phyloP scores from a whole-genome alignment of 2,888 invertebrate species.

The Ophraella communa region DNA sequence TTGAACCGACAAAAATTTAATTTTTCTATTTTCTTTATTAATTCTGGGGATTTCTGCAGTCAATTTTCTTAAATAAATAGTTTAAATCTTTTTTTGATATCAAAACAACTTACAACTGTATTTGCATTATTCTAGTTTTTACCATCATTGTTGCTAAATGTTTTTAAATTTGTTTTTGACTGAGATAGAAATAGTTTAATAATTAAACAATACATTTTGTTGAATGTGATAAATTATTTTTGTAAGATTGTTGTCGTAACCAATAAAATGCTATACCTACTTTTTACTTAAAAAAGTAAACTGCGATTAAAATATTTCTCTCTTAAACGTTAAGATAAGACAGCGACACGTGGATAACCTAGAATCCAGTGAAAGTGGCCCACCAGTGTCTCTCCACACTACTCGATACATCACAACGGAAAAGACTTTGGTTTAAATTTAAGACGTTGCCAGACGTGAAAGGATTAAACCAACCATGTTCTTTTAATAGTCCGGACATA shows the following conservation, averaged over 20 bases:
- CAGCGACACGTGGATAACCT: slow-evolving; percentile 53
- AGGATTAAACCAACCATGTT: not conserved
- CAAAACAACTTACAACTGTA: too few species aligned
- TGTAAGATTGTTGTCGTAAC: slow-evolving; percentile 5
- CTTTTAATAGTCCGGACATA: not conserved
- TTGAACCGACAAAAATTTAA: too few species aligned
- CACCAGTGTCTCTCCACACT: slow-evolving; percentile 38
- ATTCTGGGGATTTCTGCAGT: too few species aligned
- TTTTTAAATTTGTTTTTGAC: too few species aligned
- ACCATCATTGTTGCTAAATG: too few species aligned
- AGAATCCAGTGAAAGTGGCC: slow-evolving; percentile 53
- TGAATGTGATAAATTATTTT: slow-evolving; percentile 10
- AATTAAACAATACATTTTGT: too few species aligned
- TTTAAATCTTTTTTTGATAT: too few species aligned
- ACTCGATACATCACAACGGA: slow-evolving; percentile 30
- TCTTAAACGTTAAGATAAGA: slow-evolving; percentile 51
- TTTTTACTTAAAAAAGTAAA: slow-evolving; percentile 32
- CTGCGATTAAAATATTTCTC: slow-evolving; percentile 40
- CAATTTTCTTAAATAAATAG: too few species aligned
- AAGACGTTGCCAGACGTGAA: not conserved
- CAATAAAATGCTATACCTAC: slow-evolving; percentile 1
- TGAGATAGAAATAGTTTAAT: too few species aligned
- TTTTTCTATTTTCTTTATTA: too few species aligned
- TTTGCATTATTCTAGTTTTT: too few species aligned
- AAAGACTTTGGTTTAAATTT: slow-evolving; percentile 34